Base-by-base conservation (phyloP, 2,113 vertebrate species). In the Siphamia tubifer region DNA sequence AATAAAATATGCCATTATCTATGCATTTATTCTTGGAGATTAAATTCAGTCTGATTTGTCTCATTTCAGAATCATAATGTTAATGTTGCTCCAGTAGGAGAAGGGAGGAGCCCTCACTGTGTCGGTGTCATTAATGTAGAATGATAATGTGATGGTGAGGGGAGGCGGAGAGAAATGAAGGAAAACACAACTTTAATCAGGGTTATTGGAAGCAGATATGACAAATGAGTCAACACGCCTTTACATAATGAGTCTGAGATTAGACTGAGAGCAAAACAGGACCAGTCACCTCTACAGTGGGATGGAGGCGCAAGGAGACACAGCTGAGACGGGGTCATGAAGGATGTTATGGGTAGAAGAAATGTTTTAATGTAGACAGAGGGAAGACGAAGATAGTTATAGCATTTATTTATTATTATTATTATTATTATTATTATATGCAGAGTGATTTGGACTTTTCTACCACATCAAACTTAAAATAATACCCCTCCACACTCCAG, bases 241-340 rank as follows among this genome's bases (percentile, higher is more conserved):
- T 77, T 70, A 75, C 60, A 77, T 83, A 83, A 83, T 79, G 77
- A 73, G 51, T 11, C 48, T 11, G 39, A 56, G 67, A 74, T 83
- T 68, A 79, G 62, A 76, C 51, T 52, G 42, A 56, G 49, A 66
- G 38, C 65, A 58, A 65, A 62, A 62, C 35, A 31, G 38, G 15
- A 70, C 9, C 49, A 68, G 74, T 73, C 73, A 68, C 65, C 71
- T 74, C 60, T 38, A 47, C 34, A 51, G 53, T 32, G 65, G 65
- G 52, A 60, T 31, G 32, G 66, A 32, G 38, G 35, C 34, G 49
- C 30, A 35, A 19, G 47, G 51, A 69, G 28, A 17, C 27, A 35
- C 3, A 17, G 32, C 13, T 27, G 19, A 43, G 40, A 28, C 49
- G 27, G n/a, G 8, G 13, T 32, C 11, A 69, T 20, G 51, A 42